Evolutionary conservation across 1,140 invertebrate genomes (phyloP).

Genomic region (Macrotrachela quadricornifera): DNA sequence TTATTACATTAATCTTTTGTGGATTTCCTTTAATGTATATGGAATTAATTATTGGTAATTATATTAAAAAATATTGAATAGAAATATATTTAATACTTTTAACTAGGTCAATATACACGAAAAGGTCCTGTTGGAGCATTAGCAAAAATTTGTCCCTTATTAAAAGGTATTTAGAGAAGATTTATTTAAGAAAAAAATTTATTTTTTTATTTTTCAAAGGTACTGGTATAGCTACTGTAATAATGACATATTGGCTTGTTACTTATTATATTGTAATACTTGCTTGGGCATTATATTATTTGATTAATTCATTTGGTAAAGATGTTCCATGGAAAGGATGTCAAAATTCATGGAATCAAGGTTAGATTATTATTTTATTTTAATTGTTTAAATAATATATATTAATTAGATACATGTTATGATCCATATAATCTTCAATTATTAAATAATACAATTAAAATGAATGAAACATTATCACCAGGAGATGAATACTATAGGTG

Average conservation of each 20-base stretch:
- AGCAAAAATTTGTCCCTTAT: constrained; percentile 2
- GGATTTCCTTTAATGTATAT: constrained; percentile 77
- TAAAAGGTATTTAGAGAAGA: constrained; percentile 12
- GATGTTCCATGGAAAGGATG: constrained; percentile 64
- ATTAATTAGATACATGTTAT: not conserved
- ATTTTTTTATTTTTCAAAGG: constrained; percentile 14
- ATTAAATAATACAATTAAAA: not conserved
- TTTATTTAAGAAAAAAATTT: constrained; percentile 10
- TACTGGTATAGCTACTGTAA: constrained; percentile 24
- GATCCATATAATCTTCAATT: not conserved
- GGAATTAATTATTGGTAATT: constrained; percentile 58
- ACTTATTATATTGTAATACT: constrained; percentile 85
- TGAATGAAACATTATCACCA: not conserved
- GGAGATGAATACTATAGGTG: too few species aligned
- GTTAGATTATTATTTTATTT: constrained; percentile 27
- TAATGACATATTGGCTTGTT: constrained; percentile 23
- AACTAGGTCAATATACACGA: constrained; percentile 31
- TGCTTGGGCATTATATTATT: constrained; percentile 61
- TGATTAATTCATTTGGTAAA: constrained; percentile 60
- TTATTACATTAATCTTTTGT: constrained; percentile 71
- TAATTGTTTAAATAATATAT: not conserved
- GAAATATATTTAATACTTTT: not conserved
- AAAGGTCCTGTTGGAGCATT: constrained; percentile 5
- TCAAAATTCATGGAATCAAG: constrained; percentile 56
- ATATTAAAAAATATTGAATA: not conserved